Conservation (phyloP, 2,113 vertebrate species). For the Tragelaphus strepsiceros region DNA sequence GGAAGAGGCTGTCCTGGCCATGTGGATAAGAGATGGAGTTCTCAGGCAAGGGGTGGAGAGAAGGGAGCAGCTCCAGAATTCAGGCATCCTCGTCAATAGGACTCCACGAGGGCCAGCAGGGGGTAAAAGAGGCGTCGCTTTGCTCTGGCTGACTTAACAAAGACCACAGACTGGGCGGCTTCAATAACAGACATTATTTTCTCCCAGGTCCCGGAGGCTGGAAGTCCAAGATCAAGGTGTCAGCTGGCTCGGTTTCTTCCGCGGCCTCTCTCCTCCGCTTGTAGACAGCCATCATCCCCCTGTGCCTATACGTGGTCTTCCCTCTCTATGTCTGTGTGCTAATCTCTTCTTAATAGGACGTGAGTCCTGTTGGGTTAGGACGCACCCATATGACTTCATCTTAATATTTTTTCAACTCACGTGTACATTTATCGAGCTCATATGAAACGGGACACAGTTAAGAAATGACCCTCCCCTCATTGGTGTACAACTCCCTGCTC, state of each 20-base stretch:
- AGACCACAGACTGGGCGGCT: accelerated
- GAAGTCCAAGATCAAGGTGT: neutral
- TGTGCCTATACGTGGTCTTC: neutral
- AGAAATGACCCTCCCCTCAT: neutral
- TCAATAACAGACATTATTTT: neutral
- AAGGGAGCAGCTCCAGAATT: neutral
- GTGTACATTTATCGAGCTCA: neutral
- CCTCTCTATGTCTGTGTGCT: neutral
- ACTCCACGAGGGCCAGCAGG: accelerated
- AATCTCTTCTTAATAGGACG: neutral
- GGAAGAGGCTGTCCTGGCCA: neutral
- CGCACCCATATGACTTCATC: neutral
- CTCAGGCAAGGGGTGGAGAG: neutral
- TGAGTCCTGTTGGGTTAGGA: too few species aligned
- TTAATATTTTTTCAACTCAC: neutral
- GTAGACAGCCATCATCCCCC: neutral
- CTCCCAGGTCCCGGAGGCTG: neutral
- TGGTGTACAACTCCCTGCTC: neutral
- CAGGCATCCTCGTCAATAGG: neutral
- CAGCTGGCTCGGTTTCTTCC: accelerated
- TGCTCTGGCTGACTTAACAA: neutral
- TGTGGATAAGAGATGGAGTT: neutral
- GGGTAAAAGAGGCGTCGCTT: accelerated
- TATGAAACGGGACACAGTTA: neutral
- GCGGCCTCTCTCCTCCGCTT: neutral